Base-by-base conservation (phyloP, 2,113 vertebrate genomes). In the Sciurus niger region DNA sequence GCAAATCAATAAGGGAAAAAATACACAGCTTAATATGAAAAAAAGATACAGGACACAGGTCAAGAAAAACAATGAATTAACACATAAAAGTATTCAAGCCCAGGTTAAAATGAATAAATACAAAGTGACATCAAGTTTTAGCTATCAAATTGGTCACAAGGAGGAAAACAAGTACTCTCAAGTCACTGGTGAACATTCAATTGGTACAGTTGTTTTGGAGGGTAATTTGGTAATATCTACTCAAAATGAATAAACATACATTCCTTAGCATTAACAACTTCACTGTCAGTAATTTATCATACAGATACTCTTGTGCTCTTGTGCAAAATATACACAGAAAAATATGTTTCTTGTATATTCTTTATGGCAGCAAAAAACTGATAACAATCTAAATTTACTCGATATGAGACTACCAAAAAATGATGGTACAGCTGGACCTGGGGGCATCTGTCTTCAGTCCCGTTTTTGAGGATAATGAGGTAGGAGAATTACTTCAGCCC, bases 51-150 rank as follows among this genome's bases (percentile, higher is more conserved):
- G 28, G 18, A 92, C 30, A 70, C 37, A 48, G 40, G 32, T 72
- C 65, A 87, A 70, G 51, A 88, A 87, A 93, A 88, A 72, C 43
- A 68, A 46, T 40, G 8, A 87, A 93, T 48, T 84, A 76, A 76
- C 58, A 51, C 63, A 63, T 60, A 37, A 51, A 92, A 51, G 65
- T 6, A 16, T 32, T 72, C 30, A 72, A 18, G 34, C 43, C 43
- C 34, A 24, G 24, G 63, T 24, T 40, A 65, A 92, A 51, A 63
- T 63, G 83, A 84, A 60, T 43, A 11, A 84, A 84, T 37, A 93
- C 58, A 70, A 93, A 10, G 7, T 58, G 63, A 86, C 16, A 86
- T 32, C 48, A 79, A 25, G 43, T 93, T 86, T 86, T 86, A 93
- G 55, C 24, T 32, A 78, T 78, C 37, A 43, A 34, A 86, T 46